Base-by-base conservation (phyloP, 2,113 vertebrate species). In the Eurypyga helias region DNA sequence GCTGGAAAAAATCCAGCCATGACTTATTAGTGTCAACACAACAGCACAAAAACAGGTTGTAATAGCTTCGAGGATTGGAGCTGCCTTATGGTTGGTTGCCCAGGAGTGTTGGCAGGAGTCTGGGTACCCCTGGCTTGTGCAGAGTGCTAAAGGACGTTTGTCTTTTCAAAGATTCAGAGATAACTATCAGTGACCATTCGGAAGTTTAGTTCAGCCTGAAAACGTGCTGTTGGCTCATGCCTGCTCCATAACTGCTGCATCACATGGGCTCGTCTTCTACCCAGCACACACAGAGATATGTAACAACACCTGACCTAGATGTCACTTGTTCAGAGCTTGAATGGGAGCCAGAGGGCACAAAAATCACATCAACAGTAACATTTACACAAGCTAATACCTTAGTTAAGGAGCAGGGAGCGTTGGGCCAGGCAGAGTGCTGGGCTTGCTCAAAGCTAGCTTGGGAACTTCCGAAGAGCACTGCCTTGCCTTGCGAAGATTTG, bases 221-320 rank as follows among this genome's bases (percentile, higher is more conserved):
- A 66, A 89, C 24, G 8, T 21, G 17, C 33, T 28, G 7, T 61
- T 60, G 81, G 57, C 58, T 77, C 29, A 11, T 55, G 78, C 16
- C 58, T 46, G 38, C 57, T 71, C n/a, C 12, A 0, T 41, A 29
- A 36, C 31, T 62, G 34, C 34, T 26, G 34, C 38, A 75, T 69
- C 34, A 23, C 1, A 0, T 17, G 23, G 38, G 33, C 7, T 58
- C 49, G 14, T 24, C 0, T 0, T 13, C 34, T 24, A 34, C 36
- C 16, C 77, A 48, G 29, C 15, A 21, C 54, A 31, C 31, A 69
- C 8, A 58, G 19, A 36, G 41, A 55, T 36, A 8, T 24, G 10
- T 21, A 25, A 28, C 46, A 25, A 4, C 21, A 58, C 17, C 93
- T 62, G 16, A 11, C 13, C 16, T 25, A 54, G 43, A 31, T 20